These are phyloP conservation scores for Chiloscyllium plagiosum DNA, from an alignment of 2,113 vertebrate genomes.

Conservation along the genomic window DNA sequence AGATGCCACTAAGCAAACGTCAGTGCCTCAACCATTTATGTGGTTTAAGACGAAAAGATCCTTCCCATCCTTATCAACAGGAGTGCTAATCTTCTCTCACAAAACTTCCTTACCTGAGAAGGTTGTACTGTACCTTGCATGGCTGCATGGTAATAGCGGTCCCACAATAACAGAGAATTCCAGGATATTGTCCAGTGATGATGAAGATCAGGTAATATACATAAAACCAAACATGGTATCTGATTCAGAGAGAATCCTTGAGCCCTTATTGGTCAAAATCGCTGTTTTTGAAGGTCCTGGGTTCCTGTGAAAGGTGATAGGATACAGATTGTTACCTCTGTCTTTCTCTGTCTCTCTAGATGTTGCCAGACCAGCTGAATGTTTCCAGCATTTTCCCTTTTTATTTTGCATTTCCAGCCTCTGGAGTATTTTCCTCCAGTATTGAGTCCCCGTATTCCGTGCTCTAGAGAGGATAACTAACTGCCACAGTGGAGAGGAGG, in stretches of 20 bases:
- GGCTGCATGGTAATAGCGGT: background rate
- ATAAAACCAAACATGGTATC: background rate
- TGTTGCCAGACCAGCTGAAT: no score
- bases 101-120: background rate
- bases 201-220: background rate
- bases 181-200: background rate
- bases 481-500: background rate
- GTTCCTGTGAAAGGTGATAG: no score
- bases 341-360: no score
- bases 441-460: background rate
- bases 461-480: background rate
- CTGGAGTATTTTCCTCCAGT: background rate
- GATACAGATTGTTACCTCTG: no score
- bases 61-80: no score
- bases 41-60: no score
- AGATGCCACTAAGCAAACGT: no score
- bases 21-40: no score
- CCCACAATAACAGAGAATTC: background rate
- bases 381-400: no score
- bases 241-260: background rate
- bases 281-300: background rate
- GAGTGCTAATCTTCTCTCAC: no score
- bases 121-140: background rate
- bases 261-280: background rate
- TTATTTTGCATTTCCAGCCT: no score